Base-by-base conservation (phyloP, 2,888 invertebrate species). In the Gonocerus acuteangulatus region DNA sequence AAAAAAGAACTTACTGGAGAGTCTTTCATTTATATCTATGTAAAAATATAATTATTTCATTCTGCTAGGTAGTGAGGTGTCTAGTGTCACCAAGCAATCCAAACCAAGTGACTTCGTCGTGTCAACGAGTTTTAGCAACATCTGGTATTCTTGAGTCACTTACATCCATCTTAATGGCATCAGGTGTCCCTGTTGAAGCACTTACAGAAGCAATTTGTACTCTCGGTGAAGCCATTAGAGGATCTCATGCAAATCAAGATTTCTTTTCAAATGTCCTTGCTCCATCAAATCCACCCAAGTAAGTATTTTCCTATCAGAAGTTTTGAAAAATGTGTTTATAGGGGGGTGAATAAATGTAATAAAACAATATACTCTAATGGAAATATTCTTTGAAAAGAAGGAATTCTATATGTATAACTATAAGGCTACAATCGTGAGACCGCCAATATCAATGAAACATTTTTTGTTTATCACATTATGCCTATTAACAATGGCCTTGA, bases 181-280 rank as follows among this genome's bases (percentile, higher is more conserved):
- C 87, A 72, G 96, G 96, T 0, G 94, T 97, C 0, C 96, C 97
- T 0, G 94, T 94, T 0, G 95, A 97, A 73, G 91, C 97, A 51
- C 77, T 97, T 48, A 94, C 95, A 0, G 96, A 96, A 79, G 93
- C 94, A 0, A 96, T 99, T 66, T 93, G 87, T 71, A 87, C 95
- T 0, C 94, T 96, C 0, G 92, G 89, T 0, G 96, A 99, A 77
- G 87, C 92, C 1, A 92, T 97, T 48, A 77, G 95, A 64, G 97
- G 96, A 0, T 90, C 91, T 72, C 79, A 83, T 27, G 82, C 81
- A 11, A 97, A 95, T 75, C 99, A 99, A 76, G 90, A 94, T 69
- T 92, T 87, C 71, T 83, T 99, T 69, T 87, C 90, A 0, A 82
- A 85, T 54, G 90, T 96, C 1, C 84, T 89, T 80, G 95, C 95